Percentiles rank a stretch among this genome's conserved stretches.
These are phyloP conservation scores for Leptothorax acervorum DNA, from an alignment of 2,888 invertebrate species.

Conservation along the genomic window DNA sequence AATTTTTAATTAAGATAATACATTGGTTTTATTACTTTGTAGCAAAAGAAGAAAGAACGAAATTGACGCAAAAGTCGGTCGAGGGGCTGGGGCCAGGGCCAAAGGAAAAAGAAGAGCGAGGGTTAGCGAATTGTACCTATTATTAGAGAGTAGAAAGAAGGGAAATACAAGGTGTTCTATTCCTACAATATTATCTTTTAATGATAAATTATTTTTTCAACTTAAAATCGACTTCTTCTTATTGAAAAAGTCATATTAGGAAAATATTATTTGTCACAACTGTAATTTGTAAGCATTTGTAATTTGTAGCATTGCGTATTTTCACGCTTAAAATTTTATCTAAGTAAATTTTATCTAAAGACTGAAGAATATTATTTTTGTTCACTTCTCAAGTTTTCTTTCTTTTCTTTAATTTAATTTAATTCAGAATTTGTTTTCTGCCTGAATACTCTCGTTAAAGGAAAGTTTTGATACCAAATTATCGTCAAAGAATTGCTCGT, in stretches of 20 bases:
- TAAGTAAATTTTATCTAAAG: neutral
- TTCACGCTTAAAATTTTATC: conserved; percentile 1
- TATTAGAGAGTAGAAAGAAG: neutral
- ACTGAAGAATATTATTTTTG: neutral
- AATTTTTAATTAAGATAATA: conserved; percentile 50
- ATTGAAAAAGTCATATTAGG: neutral
- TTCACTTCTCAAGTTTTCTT: neutral
- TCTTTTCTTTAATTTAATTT: neutral
- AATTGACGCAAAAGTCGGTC: conserved; percentile 41
- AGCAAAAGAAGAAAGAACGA: conserved; percentile 19
- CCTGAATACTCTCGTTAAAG: neutral
- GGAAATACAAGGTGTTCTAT: conserved; percentile 1
- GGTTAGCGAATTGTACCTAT: conserved; percentile 17
- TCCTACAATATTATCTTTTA: neutral
- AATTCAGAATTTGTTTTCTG: neutral
- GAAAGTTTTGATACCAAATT: neutral
- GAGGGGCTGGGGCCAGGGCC: conserved; percentile 3
- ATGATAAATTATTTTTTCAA: neutral
- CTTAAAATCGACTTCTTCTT: neutral
- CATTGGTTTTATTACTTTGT: conserved; percentile 29
- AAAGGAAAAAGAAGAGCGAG: conserved; percentile 45
- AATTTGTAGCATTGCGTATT: neutral
- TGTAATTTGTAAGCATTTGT: neutral
- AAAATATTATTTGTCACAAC: neutral
- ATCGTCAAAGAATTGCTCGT: neutral